Conservation (phyloP, 2,888 invertebrate genomes). For the Erebia ligea region DNA sequence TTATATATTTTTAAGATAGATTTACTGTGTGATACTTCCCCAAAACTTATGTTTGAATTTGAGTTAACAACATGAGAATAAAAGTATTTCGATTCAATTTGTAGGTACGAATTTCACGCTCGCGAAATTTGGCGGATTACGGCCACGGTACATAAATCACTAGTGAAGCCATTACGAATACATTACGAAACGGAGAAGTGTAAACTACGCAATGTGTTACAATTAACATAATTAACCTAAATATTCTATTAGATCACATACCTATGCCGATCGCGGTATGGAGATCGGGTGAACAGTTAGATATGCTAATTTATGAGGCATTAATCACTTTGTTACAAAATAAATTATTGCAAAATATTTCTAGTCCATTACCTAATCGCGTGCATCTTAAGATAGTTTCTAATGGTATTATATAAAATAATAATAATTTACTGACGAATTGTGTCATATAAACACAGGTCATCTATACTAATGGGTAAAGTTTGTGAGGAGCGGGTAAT, state of each 20-base stretch:
- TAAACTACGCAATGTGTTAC: conserved; percentile 35
- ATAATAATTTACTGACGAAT: too few relatives aligned
- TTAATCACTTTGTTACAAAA: conserved; percentile 15
- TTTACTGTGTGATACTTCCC: too few relatives aligned
- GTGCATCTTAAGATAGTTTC: background rate
- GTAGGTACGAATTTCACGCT: conserved; percentile 36
- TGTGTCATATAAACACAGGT: too few relatives aligned
- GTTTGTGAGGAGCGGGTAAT: too few relatives aligned
- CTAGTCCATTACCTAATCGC: background rate
- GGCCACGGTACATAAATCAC: conserved; percentile 48
- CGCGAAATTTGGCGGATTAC: conserved; percentile 43
- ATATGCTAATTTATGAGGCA: conserved; percentile 19
- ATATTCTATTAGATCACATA: conserved; percentile 31
- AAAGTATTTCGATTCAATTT: conserved; percentile 18
- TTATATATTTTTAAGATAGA: too few relatives aligned
- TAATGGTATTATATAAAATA: background rate
- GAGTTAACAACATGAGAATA: background rate
- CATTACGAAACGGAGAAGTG: conserved; percentile 39
- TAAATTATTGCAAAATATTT: background rate
- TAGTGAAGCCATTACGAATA: conserved; percentile 37
- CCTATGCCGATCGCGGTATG: conserved; percentile 16
- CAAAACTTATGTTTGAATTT: background rate
- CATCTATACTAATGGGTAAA: too few relatives aligned
- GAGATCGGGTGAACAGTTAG: conserved; percentile 15
- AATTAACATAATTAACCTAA: conserved; percentile 37